Evolutionary conservation across 2,113 vertebrate genomes (phyloP).

Genomic region (Trichechus manatus): DNA sequence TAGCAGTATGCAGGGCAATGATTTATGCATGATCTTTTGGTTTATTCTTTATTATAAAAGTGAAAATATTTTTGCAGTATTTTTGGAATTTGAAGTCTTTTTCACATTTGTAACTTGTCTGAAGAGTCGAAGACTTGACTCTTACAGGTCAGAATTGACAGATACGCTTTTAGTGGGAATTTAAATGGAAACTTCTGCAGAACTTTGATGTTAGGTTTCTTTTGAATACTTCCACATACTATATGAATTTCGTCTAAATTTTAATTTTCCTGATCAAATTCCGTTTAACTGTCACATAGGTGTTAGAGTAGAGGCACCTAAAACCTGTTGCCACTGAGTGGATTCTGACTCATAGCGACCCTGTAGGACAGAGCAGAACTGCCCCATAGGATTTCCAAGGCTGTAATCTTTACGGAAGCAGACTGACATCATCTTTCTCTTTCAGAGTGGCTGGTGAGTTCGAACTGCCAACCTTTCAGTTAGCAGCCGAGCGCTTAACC

Average conservation of each 20-base stretch:
- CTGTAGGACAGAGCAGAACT: background rate
- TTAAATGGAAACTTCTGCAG: background rate
- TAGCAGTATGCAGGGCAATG: background rate
- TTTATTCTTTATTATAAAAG: slow-evolving; percentile 37
- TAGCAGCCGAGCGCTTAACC: background rate
- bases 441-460: background rate
- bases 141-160: background rate
- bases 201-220: slow-evolving; percentile 37
- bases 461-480: background rate
- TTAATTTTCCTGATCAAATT: slow-evolving; percentile 56
- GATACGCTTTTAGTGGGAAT: background rate
- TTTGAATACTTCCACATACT: background rate
- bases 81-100: background rate
- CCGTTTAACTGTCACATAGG: background rate
- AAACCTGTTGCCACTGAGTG: background rate
- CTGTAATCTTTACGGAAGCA: background rate
- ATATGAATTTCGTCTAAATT: background rate
- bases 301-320: background rate
- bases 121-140: background rate
- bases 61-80: slow-evolving; percentile 45
- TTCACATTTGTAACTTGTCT: slow-evolving; percentile 26
- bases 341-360: background rate
- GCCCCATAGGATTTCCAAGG: background rate
- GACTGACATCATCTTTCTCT: background rate
- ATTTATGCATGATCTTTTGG: background rate